Conservation (phyloP, 2,888 invertebrate genomes). For the Eupsilia transversa region DNA sequence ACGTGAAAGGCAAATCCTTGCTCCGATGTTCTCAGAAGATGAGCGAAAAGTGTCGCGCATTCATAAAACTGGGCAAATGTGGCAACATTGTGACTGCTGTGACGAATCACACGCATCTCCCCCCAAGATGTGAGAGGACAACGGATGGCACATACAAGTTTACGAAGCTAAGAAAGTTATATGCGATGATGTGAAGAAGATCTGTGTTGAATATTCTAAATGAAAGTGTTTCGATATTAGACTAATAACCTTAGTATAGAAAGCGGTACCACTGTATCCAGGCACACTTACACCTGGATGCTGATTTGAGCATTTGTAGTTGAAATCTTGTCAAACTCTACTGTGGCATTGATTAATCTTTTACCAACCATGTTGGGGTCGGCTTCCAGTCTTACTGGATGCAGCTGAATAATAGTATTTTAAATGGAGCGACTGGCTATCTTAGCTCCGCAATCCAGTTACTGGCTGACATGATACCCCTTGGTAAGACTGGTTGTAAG, state of each 20-base stretch:
- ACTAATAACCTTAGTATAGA: background rate
- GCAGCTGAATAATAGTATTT: background rate
- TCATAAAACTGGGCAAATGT: conserved; percentile 49
- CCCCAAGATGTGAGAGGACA: conserved; percentile 37
- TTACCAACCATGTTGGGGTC: background rate
- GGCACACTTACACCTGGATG: background rate
- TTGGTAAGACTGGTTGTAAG: background rate
- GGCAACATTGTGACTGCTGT: conserved; percentile 49
- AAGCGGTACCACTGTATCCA: background rate
- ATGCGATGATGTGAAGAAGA: conserved; percentile 25
- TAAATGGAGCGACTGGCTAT: background rate
- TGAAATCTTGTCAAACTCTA: no score
- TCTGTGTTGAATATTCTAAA: background rate
- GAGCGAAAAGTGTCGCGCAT: conserved; percentile 59
- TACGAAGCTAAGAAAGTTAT: conserved; percentile 28
- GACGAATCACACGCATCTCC: conserved; percentile 48
- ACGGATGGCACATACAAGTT: conserved; percentile 44
- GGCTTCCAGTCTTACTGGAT: background rate
- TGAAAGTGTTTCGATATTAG: background rate
- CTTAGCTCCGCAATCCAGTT: background rate
- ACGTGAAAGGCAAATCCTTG: conserved; percentile 42
- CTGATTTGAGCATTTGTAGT: background rate
- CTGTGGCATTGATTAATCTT: background rate
- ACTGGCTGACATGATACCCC: background rate
- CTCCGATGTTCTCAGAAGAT: conserved; percentile 54